Percentiles rank a stretch among this genome's conserved stretches.
Evolutionary conservation across 1,140 invertebrate genomes (phyloP).

Genomic region (Tigriopus japonicus): DNA sequence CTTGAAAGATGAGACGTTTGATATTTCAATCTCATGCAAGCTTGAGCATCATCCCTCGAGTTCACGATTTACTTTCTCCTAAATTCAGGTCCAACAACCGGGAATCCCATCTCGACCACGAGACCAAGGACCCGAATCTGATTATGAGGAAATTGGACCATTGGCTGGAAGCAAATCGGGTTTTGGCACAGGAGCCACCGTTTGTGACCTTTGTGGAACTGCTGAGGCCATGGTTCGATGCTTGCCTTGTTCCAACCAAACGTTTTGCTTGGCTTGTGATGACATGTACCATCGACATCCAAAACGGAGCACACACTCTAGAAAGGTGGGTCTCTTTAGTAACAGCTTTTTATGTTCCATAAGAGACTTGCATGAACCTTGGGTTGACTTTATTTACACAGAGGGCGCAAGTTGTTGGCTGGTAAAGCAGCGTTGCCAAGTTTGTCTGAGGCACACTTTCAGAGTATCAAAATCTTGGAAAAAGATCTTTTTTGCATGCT

Average conservation of each 20-base stretch:
- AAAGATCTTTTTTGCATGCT: no score
- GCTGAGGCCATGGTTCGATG: constrained; percentile 51
- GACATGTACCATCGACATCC: constrained; percentile 86
- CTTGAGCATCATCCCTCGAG: background rate
- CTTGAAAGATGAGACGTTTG: no score
- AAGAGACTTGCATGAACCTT: no score
- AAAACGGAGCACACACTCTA: constrained; percentile 51
- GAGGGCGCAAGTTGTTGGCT: no score
- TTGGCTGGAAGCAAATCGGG: background rate
- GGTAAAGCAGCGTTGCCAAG: no score
- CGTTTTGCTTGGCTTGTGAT: constrained; percentile 67
- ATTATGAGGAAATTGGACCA: constrained; percentile 13
- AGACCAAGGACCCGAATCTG: background rate
- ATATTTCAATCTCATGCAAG: no score
- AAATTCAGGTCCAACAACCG: background rate
- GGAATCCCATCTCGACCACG: background rate
- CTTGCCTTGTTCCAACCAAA: constrained; percentile 50
- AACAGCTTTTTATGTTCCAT: no score
- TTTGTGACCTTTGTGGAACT: constrained; percentile 61
- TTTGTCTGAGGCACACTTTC: no score
- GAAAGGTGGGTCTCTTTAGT: constrained; percentile 32
- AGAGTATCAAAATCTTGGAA: no score
- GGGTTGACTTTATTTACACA: no score
- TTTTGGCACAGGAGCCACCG: constrained; percentile 19
- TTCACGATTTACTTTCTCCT: background rate